phyloP scores from a whole-genome alignment of 1,140 invertebrate species.

The Zaprionus kolodkinae region DNA sequence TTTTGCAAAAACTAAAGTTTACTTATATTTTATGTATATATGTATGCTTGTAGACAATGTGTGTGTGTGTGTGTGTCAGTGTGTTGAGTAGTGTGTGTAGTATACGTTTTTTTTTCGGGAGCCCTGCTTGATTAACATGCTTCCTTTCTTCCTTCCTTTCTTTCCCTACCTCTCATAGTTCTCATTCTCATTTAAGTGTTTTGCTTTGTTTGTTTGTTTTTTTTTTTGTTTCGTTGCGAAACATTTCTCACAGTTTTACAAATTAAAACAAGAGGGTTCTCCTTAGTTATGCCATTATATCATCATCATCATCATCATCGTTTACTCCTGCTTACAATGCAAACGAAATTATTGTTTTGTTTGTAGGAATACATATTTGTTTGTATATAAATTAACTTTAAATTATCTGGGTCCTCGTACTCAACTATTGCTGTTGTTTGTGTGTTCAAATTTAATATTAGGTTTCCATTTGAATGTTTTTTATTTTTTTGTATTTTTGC shows the following conservation, averaged over 20 bases:
- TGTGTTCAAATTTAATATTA: conserved; percentile 22
- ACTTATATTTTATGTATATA: conserved; percentile 46
- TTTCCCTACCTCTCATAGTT: conserved; percentile 4
- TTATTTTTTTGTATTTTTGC: conserved; percentile 18
- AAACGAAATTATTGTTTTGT: conserved; percentile 64
- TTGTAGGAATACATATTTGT: conserved; percentile 66
- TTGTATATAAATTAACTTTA: conserved; percentile 50
- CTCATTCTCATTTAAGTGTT: conserved; percentile 28
- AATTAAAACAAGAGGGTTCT: conserved; percentile 56
- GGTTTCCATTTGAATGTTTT: conserved; percentile 4
- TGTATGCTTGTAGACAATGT: conserved; percentile 18
- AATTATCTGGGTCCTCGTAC: conserved; percentile 56
- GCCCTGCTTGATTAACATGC: conserved; percentile 49
- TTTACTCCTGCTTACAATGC: conserved; percentile 57
- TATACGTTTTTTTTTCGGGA: conserved; percentile 44
- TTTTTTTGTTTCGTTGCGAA: conserved; percentile 82
- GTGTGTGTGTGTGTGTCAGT: conserved; percentile 29
- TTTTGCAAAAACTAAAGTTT: conserved; percentile 59
- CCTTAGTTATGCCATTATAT: conserved; percentile 47
- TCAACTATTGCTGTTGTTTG: conserved; percentile 17
- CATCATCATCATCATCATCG: conserved; percentile 53
- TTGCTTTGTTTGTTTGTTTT: conserved; percentile 25
- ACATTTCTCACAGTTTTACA: conserved; percentile 80
- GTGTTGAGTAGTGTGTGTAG: conserved; percentile 38
- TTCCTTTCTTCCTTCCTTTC: neutral